A percentile compares a stretch with the other conserved stretches of the same genome.
These are phyloP conservation scores for Ceriagrion tenellum DNA, from an alignment of 2,888 invertebrate species.

Conservation along the genomic window DNA sequence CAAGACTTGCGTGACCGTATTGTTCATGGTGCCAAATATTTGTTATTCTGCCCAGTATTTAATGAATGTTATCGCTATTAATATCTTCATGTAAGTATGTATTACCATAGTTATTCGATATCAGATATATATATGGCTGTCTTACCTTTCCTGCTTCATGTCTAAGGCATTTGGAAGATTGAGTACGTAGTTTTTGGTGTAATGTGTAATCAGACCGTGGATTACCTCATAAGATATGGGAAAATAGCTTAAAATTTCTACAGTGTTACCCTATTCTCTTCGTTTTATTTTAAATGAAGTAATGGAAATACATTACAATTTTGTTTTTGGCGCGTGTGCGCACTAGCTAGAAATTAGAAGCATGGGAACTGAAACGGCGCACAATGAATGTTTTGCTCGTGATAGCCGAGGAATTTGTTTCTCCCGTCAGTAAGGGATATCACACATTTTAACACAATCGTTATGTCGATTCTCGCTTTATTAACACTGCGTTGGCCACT, in stretches of 20 bases:
- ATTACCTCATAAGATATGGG: not conserved
- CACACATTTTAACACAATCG: not conserved
- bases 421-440: not conserved
- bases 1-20: not conserved
- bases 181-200: not conserved
- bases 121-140: not conserved
- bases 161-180: conserved; percentile 16
- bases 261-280: not conserved
- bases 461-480: not conserved
- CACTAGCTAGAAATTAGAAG: conserved; percentile 47
- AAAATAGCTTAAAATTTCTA: conserved; percentile 39
- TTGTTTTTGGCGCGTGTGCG: conserved; percentile 67
- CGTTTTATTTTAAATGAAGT: not conserved
- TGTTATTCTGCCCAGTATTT: not conserved
- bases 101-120: not conserved
- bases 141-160: not conserved
- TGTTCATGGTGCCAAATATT: not conserved
- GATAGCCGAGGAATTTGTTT: not conserved
- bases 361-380: conserved; percentile 27
- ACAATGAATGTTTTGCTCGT: conserved; percentile 22
- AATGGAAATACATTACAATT: not conserved
- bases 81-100: conserved; percentile 25
- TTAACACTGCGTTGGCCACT: not conserved
- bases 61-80: not conserved
- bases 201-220: conserved; percentile 25